phyloP scores from a whole-genome alignment of 2,888 invertebrate species.

The Lacanobia oleracea region DNA sequence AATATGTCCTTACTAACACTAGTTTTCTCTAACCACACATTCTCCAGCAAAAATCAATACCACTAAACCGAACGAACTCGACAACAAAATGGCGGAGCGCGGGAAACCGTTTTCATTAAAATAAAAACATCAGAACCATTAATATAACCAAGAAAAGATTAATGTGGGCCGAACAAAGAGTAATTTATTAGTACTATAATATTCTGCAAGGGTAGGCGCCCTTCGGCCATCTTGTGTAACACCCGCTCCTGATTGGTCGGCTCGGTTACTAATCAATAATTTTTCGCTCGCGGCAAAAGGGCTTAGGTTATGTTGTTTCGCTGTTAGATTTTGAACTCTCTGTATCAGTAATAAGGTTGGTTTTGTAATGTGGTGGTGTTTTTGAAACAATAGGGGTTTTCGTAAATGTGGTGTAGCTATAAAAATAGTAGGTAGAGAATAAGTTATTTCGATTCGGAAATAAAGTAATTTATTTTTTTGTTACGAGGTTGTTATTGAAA shows the following conservation, averaged over 20 bases:
- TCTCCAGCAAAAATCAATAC: slow-evolving; percentile 49
- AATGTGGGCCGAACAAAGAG: slow-evolving; percentile 87
- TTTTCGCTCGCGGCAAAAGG: slow-evolving; percentile 61
- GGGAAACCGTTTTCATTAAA: slow-evolving; percentile 84
- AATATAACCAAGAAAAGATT: slow-evolving; percentile 89
- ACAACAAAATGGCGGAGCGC: slow-evolving; percentile 80
- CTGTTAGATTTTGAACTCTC: slow-evolving; percentile 30
- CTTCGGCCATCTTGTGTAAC: slow-evolving; percentile 84
- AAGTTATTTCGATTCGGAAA: slow-evolving; percentile 7
- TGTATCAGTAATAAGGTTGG: fast-evolving
- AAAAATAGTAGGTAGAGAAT: slow-evolving; percentile 14
- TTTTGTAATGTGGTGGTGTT: neutral
- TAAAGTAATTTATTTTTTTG: slow-evolving; percentile 11
- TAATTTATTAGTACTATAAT: slow-evolving; percentile 89
- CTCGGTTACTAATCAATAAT: slow-evolving; percentile 85
- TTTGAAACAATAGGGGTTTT: slow-evolving; percentile 47
- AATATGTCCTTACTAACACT: neutral
- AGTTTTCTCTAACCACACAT: neutral
- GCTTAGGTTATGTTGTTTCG: slow-evolving; percentile 30
- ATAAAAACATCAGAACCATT: slow-evolving; percentile 87
- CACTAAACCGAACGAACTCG: slow-evolving; percentile 43
- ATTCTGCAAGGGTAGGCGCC: slow-evolving; percentile 81
- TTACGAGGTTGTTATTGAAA: neutral
- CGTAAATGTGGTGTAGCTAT: slow-evolving; percentile 15
- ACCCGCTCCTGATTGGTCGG: slow-evolving; percentile 81